Evolutionary conservation across 2,888 invertebrate species (phyloP).

Genomic region (Mylabris sibirica): DNA sequence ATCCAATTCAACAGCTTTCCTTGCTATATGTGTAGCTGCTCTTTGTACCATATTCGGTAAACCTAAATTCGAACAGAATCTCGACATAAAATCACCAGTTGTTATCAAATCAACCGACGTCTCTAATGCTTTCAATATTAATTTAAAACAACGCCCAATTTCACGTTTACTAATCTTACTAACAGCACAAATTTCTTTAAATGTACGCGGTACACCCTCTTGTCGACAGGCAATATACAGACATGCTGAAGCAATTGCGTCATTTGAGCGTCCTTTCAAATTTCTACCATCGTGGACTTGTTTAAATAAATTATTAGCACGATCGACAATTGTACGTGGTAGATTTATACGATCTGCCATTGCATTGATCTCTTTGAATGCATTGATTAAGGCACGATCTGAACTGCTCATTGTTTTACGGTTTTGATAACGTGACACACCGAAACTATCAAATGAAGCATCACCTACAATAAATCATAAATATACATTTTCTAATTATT

Average conservation of each 20-base stretch:
- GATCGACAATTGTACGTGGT: conserved; percentile 95
- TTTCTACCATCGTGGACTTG: conserved; percentile 98
- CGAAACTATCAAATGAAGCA: conserved; percentile 89
- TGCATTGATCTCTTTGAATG: conserved; percentile 94
- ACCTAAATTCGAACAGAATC: conserved; percentile 96
- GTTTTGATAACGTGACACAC: conserved; percentile 79
- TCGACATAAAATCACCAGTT: conserved; percentile 98
- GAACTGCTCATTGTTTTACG: conserved; percentile 88
- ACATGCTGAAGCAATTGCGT: conserved; percentile 98
- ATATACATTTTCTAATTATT: background rate
- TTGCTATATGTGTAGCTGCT: conserved; percentile 96
- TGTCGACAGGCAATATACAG: conserved; percentile 98
- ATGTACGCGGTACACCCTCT: conserved; percentile 97
- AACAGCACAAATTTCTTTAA: conserved; percentile 99
- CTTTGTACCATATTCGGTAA: conserved; percentile 87
- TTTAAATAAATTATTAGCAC: conserved; percentile 96
- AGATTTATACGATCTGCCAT: conserved; percentile 99
- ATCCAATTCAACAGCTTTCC: conserved; percentile 95
- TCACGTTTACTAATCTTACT: conserved; percentile 99
- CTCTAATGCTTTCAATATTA: conserved; percentile 94
- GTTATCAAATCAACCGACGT: conserved; percentile 98
- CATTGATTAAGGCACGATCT: conserved; percentile 93
- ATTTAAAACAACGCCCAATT: conserved; percentile 97
- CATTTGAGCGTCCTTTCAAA: conserved; percentile 91
- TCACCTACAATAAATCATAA: conserved; percentile 61